Evolutionary conservation across 2,113 vertebrate species (phyloP).

Genomic region (Podarcis raffonei): DNA sequence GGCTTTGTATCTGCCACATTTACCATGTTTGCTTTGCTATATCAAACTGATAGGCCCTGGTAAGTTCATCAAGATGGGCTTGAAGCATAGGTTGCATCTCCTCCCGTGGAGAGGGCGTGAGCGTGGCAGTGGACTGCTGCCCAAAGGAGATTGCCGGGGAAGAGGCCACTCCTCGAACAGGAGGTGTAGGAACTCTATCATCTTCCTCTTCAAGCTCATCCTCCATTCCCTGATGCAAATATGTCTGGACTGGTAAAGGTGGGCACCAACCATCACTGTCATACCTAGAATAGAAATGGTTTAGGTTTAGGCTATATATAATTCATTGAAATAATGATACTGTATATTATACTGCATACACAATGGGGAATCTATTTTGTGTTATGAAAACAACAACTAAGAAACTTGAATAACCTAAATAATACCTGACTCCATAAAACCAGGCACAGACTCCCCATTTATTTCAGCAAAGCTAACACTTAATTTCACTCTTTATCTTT

Average conservation of each 20-base stretch:
- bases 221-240: constrained; percentile 97
- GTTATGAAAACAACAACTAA: neutral
- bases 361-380: neutral
- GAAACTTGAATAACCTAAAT: neutral
- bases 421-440: neutral
- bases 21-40: constrained; percentile 97
- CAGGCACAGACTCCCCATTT: neutral
- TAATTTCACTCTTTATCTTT: neutral
- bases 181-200: constrained; percentile 95
- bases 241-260: constrained; percentile 93
- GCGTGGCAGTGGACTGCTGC: constrained; percentile 96
- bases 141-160: constrained; percentile 97
- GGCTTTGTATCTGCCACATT: constrained; percentile 35
- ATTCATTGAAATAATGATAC: neutral
- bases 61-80: constrained; percentile 94
- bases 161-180: constrained; percentile 93
- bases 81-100: constrained; percentile 98
- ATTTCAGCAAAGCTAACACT: neutral
- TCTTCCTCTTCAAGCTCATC: constrained; percentile 98
- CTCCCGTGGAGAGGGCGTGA: constrained; percentile 94
- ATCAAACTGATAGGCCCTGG: constrained; percentile 96
- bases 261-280: constrained; percentile 97
- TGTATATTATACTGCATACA: neutral
- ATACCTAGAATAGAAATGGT: constrained; percentile 80
- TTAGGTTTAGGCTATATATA: constrained; percentile 4